Base-by-base conservation (phyloP, 2,113 vertebrate genomes). In the Paedocypris sp. region DNA sequence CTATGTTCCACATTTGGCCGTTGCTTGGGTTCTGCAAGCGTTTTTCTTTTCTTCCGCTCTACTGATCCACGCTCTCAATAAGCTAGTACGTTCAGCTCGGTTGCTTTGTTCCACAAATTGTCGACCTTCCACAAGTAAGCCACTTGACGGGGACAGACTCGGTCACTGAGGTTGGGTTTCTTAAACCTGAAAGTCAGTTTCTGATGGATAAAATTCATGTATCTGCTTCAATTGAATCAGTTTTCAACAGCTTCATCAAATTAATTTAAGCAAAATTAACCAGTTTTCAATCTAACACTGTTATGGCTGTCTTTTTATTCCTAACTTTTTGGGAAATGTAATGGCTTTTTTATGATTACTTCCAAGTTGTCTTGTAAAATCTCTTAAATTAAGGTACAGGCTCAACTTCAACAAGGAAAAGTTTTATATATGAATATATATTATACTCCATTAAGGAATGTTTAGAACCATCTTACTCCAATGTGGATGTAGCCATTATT, bases 381-480 rank as follows among this genome's bases (percentile, higher is more conserved):
- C 80, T 83, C 84, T 85, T 85, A 87, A 85, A 85, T 87, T 86
- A 88, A 87, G 86, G 86, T 88, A 86, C 85, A 85, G 78, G 80
- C 85, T 86, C 85, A 79, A 84, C 84, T 87, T 84, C 78, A 85
- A 80, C 82, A 80, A 85, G 81, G 81, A 86, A 62, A 79, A 60
- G 76, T 86, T 71, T 85, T 86, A 82, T 88, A 86, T 85, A 83
- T 84, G 81, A 87, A 86, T 84, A 83, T 86, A 85, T 85, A 87
- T 87, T 88, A 88, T 86, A 87, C 85, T 88, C 85, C 86, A 88
- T 87, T 87, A 87, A 87, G 86, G 86, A 88, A 88, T 88, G 86
- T 87, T 83, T 88, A 86, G 83, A 86, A 85, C 84, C 85, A 86
- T 87, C 83, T 88, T 87, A 85, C 84, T 88, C 84, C 86, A 84